Conservation (phyloP, 2,113 vertebrate species). For the Silurus glanis region DNA sequence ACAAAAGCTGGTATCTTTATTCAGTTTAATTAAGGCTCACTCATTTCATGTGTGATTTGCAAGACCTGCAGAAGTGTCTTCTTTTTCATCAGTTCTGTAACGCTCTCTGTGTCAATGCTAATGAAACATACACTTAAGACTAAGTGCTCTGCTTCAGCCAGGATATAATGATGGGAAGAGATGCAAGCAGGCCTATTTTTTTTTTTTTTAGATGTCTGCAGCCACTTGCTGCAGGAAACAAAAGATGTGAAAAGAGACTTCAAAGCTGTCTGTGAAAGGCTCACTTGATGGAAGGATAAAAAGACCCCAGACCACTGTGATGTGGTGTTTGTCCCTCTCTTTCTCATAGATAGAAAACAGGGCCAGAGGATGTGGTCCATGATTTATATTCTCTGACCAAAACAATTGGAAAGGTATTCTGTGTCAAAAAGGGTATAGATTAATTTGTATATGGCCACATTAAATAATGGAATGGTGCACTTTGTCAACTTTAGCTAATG, state of each 20-base stretch:
- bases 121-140: constrained; percentile 38
- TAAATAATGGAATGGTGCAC: no score
- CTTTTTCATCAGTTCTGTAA: constrained; percentile 55
- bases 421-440: no score
- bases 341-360: constrained; percentile 25
- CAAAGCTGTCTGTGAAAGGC: constrained; percentile 70
- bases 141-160: constrained; percentile 32
- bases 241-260: constrained; percentile 76
- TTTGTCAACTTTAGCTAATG: no score
- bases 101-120: constrained; percentile 52
- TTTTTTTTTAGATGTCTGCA: constrained; percentile 59
- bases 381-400: constrained; percentile 7
- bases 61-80: constrained; percentile 71
- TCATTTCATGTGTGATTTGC: constrained; percentile 66
- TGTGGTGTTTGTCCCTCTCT: constrained; percentile 39
- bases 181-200: constrained; percentile 2
- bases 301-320: constrained; percentile 29
- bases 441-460: no score
- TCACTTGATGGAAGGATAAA: constrained; percentile 16
- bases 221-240: constrained; percentile 68
- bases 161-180: constrained; percentile 37
- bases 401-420: neutral
- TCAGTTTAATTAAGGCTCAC: constrained; percentile 71
- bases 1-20: constrained; percentile 71
- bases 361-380: constrained; percentile 16